Conservation (phyloP, 2,113 vertebrate genomes). For the Nesoenas mayeri region DNA sequence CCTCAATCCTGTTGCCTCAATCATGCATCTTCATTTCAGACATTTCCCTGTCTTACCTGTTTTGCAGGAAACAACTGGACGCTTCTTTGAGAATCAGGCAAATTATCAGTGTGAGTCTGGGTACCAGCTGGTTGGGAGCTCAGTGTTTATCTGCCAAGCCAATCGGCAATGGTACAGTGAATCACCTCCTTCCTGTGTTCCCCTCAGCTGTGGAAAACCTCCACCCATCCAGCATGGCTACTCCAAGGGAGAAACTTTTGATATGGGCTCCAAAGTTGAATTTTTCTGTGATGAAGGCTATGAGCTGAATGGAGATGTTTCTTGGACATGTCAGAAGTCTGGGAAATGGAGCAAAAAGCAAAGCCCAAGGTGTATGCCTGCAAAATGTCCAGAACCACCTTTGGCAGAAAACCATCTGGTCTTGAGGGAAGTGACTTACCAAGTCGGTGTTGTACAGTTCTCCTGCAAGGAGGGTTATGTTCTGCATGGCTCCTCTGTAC, state of each 20-base stretch:
- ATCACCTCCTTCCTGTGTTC: conserved; percentile 81
- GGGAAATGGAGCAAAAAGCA: conserved; percentile 88
- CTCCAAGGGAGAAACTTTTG: conserved; percentile 82
- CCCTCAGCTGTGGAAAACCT: conserved; percentile 88
- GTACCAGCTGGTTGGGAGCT: conserved; percentile 81
- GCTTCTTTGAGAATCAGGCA: conserved; percentile 84
- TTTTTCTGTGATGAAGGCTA: conserved; percentile 94
- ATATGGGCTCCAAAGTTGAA: conserved; percentile 86
- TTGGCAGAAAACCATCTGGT: conserved; percentile 90
- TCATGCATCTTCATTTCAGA: not conserved
- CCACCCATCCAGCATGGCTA: conserved; percentile 83
- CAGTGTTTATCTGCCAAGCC: conserved; percentile 86
- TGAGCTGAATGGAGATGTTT: conserved; percentile 83
- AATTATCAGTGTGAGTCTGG: conserved; percentile 86
- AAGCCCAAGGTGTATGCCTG: conserved; percentile 84
- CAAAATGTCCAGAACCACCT: conserved; percentile 90
- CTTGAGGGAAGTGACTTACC: conserved; percentile 80
- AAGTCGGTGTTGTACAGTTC: conserved; percentile 84
- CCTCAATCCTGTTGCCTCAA: not conserved
- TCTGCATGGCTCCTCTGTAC: conserved; percentile 82
- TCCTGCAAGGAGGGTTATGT: conserved; percentile 90
- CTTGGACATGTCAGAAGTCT: conserved; percentile 91
- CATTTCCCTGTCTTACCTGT: not conserved
- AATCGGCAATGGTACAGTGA: conserved; percentile 92
- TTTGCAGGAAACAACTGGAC: conserved; percentile 77